These are phyloP conservation scores for Marcusenius ussheri DNA, from an alignment of 2,113 vertebrate genomes.

Conservation along the genomic window DNA sequence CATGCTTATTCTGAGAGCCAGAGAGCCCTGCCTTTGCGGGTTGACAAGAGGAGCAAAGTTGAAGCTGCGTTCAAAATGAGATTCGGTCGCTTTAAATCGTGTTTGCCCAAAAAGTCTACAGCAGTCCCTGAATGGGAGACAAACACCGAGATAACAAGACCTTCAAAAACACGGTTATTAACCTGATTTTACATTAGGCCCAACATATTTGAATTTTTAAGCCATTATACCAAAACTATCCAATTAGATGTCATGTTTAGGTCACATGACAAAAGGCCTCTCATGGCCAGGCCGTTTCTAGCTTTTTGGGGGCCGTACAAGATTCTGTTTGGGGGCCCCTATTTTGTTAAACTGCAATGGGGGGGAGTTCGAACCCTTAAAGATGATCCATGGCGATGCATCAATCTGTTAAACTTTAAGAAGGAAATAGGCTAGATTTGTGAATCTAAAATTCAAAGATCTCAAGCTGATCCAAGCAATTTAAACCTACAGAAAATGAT, in stretches of 20 bases:
- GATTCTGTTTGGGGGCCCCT: neutral
- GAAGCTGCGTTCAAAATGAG: neutral
- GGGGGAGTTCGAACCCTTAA: neutral
- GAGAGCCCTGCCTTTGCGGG: neutral
- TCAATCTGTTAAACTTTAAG: neutral
- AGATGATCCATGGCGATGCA: neutral
- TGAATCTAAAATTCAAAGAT: neutral
- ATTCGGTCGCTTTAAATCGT: neutral
- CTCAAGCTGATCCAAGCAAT: neutral
- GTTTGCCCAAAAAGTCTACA: constrained; percentile 14
- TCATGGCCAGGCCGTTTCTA: neutral
- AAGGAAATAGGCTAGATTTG: neutral
- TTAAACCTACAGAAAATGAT: neutral
- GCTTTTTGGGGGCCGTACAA: neutral
- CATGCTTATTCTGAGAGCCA: neutral
- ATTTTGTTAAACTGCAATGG: neutral
- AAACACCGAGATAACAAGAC: neutral
- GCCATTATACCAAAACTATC: neutral
- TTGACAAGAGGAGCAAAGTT: neutral
- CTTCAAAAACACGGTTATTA: neutral
- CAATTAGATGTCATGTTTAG: neutral
- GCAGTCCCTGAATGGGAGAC: neutral
- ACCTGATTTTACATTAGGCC: neutral
- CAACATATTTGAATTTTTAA: neutral
- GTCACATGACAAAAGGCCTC: neutral